Percentiles rank a stretch among this genome's conserved stretches.
Evolutionary conservation across 2,888 invertebrate species (phyloP).

Genomic region (Leptothorax acervorum): DNA sequence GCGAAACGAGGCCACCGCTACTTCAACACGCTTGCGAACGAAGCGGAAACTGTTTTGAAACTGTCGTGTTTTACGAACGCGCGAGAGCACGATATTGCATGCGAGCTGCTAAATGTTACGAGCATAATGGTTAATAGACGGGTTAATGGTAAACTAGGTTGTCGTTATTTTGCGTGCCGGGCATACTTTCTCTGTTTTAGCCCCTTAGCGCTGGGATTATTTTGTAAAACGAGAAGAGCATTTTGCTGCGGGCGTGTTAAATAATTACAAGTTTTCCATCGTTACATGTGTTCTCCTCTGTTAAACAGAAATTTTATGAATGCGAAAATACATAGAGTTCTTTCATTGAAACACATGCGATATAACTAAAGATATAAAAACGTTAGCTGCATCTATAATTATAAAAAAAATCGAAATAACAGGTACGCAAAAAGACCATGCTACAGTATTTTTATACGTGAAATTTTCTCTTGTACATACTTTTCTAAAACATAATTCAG

Average conservation of each 20-base stretch:
- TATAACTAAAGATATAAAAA: neutral
- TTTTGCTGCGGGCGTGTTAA: conserved; percentile 7
- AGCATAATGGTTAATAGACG: conserved; percentile 48
- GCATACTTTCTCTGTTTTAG: conserved; percentile 21
- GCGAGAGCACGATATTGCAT: conserved; percentile 40
- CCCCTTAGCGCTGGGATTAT: conserved; percentile 20
- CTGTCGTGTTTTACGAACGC: conserved; percentile 50
- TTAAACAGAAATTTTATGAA: conserved; percentile 13
- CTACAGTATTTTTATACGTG: neutral
- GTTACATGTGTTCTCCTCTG: neutral
- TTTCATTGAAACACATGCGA: neutral
- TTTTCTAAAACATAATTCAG: neutral
- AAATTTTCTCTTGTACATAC: neutral
- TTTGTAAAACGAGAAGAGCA: neutral
- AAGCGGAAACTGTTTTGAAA: conserved; percentile 54
- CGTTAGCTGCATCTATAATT: neutral
- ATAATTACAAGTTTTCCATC: conserved; percentile 7
- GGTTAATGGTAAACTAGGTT: conserved; percentile 47
- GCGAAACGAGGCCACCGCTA: conserved; percentile 45
- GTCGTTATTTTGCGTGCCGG: conserved; percentile 40
- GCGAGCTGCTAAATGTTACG: conserved; percentile 56
- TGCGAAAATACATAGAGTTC: neutral
- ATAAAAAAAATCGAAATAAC: neutral
- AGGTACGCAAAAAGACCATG: neutral
- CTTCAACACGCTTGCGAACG: conserved; percentile 41